Conservation (phyloP, 37 sponge, comb jelly and placozoan genomes). For the Bolinopsis microptera region DNA sequence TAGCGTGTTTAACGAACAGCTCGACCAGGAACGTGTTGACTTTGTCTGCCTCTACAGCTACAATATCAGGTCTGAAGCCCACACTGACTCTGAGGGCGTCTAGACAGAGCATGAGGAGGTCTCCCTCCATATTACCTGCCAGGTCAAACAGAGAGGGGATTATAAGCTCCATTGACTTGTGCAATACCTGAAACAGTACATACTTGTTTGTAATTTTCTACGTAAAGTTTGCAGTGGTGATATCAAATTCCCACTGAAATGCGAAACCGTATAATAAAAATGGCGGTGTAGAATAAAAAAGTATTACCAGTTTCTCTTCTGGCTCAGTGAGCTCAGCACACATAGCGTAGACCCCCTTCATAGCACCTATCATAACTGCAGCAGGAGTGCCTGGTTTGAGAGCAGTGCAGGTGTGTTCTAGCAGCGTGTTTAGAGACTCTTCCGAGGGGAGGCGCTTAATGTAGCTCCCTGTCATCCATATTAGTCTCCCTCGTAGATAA, state of each 20-base stretch:
- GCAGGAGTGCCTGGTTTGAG: not conserved
- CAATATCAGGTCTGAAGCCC: conserved; percentile 4
- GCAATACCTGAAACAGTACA: not conserved
- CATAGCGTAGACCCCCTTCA: conserved; percentile 49
- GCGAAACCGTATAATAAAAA: too few relatives aligned
- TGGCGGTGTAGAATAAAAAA: too few relatives aligned
- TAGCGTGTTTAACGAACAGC: conserved; percentile 52
- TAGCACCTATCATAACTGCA: conserved; percentile 28
- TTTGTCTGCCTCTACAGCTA: conserved; percentile 25
- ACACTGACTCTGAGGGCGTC: conserved; percentile 14
- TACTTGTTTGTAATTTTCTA: not conserved
- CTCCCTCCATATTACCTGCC: conserved; percentile 8
- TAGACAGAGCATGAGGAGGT: conserved; percentile 28
- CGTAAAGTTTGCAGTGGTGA: too few relatives aligned
- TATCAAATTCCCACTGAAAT: too few relatives aligned
- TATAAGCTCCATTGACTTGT: conserved; percentile 10
- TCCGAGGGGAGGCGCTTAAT: not conserved
- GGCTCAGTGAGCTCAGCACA: not conserved
- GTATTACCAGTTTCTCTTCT: not conserved
- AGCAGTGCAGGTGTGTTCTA: not conserved
- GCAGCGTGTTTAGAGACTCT: not conserved
- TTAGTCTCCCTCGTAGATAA: not conserved
- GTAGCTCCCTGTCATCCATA: conserved; percentile 2
- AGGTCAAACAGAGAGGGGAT: conserved; percentile 10
- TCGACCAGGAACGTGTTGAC: conserved; percentile 57